phyloP scores from a whole-genome alignment of 1,140 invertebrate species.

The Drosophila tristis region DNA sequence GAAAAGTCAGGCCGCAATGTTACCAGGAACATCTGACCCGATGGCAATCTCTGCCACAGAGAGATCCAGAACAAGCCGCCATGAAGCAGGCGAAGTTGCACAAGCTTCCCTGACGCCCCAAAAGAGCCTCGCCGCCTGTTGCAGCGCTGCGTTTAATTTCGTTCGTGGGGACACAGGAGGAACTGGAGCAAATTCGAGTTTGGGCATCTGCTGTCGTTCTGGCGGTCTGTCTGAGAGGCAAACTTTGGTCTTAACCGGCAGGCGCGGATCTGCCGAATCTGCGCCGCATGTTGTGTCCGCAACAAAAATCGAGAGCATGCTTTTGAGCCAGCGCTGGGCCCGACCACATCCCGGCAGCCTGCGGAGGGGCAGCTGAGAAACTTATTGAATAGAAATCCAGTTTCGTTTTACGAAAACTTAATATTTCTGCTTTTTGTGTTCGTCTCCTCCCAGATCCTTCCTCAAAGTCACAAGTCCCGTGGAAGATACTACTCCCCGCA shows the following conservation, averaged over 20 bases:
- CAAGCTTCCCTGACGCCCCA: conserved; percentile 20
- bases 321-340: no score
- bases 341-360: no score
- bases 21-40: conserved; percentile 11
- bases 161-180: conserved; percentile 33
- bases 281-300: conserved; percentile 17
- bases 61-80: conserved; percentile 68
- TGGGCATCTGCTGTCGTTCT: no score
- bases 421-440: conserved; percentile 40
- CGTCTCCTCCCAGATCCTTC: no score
- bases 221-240: not conserved
- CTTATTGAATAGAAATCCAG: conserved; percentile 64
- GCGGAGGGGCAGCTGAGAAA: conserved; percentile 19
- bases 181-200: conserved; percentile 36
- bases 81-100: conserved; percentile 48
- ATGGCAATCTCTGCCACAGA: conserved; percentile 5
- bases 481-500: no score
- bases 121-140: conserved; percentile 20
- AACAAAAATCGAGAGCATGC: conserved; percentile 27
- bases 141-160: conserved; percentile 61
- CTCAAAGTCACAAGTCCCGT: no score
- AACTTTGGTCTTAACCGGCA: conserved; percentile 19
- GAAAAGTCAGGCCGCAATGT: conserved; percentile 17
- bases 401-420: conserved; percentile 48
- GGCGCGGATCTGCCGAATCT: conserved; percentile 7